Base-by-base conservation (phyloP, 1,140 invertebrate genomes). In the Macrocentrus cingulum region DNA sequence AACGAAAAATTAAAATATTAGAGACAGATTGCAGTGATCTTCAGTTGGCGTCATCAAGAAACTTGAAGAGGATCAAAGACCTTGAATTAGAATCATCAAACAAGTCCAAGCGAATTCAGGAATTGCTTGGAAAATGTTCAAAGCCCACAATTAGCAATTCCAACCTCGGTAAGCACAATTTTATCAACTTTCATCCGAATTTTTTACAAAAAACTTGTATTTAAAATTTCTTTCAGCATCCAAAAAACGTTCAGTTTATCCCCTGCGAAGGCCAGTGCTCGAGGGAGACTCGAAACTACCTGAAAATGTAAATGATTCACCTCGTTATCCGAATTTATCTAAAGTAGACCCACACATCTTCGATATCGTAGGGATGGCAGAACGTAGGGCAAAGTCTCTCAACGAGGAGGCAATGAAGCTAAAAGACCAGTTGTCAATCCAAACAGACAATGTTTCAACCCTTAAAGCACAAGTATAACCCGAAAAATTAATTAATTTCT, bases 1-100 rank as follows among this genome's bases (percentile, higher is more conserved):
- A 84, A 62, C 81, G 78, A 32, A 80, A 81, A 52, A 61, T 87
- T 49, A 63, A 79, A 39, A 81, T 80, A 62, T 71, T 86, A 36
- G 83, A 87, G 72, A 81, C 66, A 52, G 84, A 87, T 63, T 83
- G 83, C 66, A 77, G 73, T 45, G 84, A 86, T 69, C 66, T 85
- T 11, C 81, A 84, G 57, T 77, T 85, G 56, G 67, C 81, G 7
- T 82, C 82, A 51, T 84, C 83, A 5, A 80, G 82, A 55, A 84
- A 85, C 67, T 73, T 84, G 22, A 77, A 82, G 54, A 82, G 79
- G 67, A 81, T 85, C 32, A 80, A 80, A 56, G 74, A 79, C 39
- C 61, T 85, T 0, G 84, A 86, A 66, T 66, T 68, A 18, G 83
- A 85, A 56, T 82, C 82, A 1, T 75, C 81, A 7, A 80, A 82